phyloP scores from a whole-genome alignment of 30 jellyfish, hydroid and myxozoan species.

The Hydractinia symbiolongicarpus region DNA sequence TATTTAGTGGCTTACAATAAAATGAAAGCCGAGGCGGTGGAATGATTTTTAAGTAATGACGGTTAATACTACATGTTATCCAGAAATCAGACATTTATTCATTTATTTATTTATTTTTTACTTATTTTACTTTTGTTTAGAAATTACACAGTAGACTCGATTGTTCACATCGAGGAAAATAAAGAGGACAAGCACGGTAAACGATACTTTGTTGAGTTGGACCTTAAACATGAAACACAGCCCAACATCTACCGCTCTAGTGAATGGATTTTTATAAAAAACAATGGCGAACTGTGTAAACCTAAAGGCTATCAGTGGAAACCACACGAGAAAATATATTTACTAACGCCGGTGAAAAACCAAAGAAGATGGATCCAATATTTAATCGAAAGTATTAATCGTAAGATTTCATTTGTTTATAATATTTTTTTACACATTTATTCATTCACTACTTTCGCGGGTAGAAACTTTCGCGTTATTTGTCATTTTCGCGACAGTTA shows the following conservation, averaged over 20 bases:
- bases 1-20: too few relatives aligned
- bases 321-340: constrained; percentile 25
- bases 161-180: constrained; percentile 83
- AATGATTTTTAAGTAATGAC: too few relatives aligned
- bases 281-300: constrained; percentile 43
- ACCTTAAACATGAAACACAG: constrained; percentile 24
- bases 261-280: constrained; percentile 50
- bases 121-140: constrained; percentile 14
- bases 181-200: constrained; percentile 48
- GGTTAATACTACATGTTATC: too few relatives aligned
- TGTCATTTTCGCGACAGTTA: too few relatives aligned
- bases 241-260: constrained; percentile 61
- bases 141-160: constrained; percentile 31
- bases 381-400: constrained; percentile 43
- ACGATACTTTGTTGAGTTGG: constrained; percentile 88
- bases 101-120: too few relatives aligned
- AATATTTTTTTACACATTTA: neutral
- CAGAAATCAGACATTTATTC: too few relatives aligned
- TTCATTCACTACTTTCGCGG: too few relatives aligned
- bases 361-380: constrained; percentile 75
- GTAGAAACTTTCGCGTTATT: too few relatives aligned
- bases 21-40: too few relatives aligned
- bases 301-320: constrained; percentile 73
- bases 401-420: neutral
- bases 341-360: constrained; percentile 71